Conservation (phyloP, 1,140 invertebrate genomes). For the Psilanteris sp. region DNA sequence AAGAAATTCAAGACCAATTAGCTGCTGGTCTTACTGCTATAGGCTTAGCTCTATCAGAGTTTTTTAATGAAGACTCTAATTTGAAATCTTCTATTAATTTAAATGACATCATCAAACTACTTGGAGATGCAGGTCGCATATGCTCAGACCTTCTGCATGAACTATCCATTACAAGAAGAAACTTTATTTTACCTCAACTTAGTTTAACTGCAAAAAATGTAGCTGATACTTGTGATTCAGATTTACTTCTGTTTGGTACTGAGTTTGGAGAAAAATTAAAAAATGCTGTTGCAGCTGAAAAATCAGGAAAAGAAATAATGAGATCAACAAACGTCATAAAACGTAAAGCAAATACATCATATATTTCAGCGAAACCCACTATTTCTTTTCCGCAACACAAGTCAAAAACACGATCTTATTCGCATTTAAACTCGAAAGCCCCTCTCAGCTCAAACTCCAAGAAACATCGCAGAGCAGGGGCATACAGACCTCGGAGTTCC, state of each 20-base stretch:
- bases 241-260: slow-evolving; percentile 31
- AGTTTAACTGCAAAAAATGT: background rate
- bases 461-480: too few species aligned
- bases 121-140: slow-evolving; percentile 16
- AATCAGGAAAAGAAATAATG: slow-evolving; percentile 14
- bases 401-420: too few species aligned
- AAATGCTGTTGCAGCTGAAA: slow-evolving; percentile 22
- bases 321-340: background rate
- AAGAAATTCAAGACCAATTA: slow-evolving; percentile 19
- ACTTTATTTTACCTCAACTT: slow-evolving; percentile 11
- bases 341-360: background rate
- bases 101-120: background rate
- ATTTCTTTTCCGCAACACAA: too few species aligned
- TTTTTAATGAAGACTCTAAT: slow-evolving; percentile 5
- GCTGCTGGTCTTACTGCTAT: slow-evolving; percentile 1
- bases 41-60: slow-evolving; percentile 11
- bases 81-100: background rate
- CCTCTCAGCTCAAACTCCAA: too few species aligned
- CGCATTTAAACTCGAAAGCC: too few species aligned
- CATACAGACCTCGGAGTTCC: too few species aligned
- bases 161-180: slow-evolving; percentile 19
- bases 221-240: background rate
- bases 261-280: slow-evolving; percentile 53
- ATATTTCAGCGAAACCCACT: background rate
- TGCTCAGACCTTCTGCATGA: slow-evolving; percentile 16